phyloP scores from a whole-genome alignment of 2,797 vertebrate genomes.

The Sarcophilus harrisii region DNA sequence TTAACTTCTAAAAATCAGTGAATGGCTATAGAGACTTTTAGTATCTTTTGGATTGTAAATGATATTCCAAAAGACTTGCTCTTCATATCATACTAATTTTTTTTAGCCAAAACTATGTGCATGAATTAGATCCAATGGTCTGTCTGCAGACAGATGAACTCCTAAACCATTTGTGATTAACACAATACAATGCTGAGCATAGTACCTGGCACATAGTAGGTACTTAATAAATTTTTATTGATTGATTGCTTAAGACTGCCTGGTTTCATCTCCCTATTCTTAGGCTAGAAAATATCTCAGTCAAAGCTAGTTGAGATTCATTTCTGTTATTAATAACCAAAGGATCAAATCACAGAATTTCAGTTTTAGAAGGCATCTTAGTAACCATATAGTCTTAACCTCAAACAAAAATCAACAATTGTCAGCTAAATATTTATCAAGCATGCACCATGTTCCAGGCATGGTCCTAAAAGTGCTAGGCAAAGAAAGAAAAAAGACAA shows the following conservation, averaged over 20 bases:
- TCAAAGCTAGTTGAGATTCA: neutral
- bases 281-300: neutral
- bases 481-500: neutral
- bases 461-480: neutral
- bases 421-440: neutral
- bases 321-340: neutral
- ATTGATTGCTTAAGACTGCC: neutral
- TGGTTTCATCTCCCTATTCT: neutral
- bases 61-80: neutral
- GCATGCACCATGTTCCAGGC: neutral
- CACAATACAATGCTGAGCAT: neutral
- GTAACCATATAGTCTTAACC: neutral
- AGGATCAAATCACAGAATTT: neutral
- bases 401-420: neutral
- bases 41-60: no score
- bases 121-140: neutral
- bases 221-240: constrained; percentile 28
- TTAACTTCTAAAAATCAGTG: neutral
- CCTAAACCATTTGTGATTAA: neutral
- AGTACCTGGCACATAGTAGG: neutral
- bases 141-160: neutral
- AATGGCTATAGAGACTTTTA: no score
- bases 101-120: neutral
- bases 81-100: neutral
- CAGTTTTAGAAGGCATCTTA: neutral